A percentile compares a stretch with the other conserved stretches of the same genome.
phyloP scores from a whole-genome alignment of 2,113 vertebrate genomes.

The Monarcha castaneiventris region DNA sequence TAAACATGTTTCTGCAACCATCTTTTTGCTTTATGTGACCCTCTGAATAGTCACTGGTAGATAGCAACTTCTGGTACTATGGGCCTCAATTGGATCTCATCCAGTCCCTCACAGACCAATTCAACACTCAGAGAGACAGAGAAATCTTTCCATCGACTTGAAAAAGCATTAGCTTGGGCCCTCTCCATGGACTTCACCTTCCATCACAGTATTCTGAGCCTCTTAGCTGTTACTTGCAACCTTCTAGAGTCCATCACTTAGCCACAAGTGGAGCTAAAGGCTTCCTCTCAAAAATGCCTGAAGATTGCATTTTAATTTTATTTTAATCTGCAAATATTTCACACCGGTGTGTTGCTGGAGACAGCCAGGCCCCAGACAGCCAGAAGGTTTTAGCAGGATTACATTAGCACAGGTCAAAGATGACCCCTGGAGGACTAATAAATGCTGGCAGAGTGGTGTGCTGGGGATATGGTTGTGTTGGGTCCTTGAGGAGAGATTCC shows the following conservation, averaged over 20 bases:
- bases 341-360: background rate
- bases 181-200: background rate
- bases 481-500: background rate
- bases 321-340: background rate
- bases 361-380: background rate
- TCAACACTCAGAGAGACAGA: background rate
- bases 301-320: background rate
- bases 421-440: background rate
- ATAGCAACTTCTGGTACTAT: conserved; percentile 33
- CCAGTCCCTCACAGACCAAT: background rate
- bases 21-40: background rate
- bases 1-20: background rate
- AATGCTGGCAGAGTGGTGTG: background rate
- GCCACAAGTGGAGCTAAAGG: background rate
- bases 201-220: background rate
- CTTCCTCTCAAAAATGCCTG: background rate
- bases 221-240: background rate
- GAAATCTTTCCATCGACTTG: conserved; percentile 26
- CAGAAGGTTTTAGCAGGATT: background rate
- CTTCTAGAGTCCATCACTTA: background rate
- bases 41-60: background rate
- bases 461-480: background rate
- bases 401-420: background rate
- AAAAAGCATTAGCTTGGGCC: background rate
- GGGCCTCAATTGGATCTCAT: conserved; percentile 21